These are phyloP conservation scores for Theonella swinhoei DNA, from an alignment of 37 sponge, comb jelly and placozoan genomes.

Conservation along the genomic window DNA sequence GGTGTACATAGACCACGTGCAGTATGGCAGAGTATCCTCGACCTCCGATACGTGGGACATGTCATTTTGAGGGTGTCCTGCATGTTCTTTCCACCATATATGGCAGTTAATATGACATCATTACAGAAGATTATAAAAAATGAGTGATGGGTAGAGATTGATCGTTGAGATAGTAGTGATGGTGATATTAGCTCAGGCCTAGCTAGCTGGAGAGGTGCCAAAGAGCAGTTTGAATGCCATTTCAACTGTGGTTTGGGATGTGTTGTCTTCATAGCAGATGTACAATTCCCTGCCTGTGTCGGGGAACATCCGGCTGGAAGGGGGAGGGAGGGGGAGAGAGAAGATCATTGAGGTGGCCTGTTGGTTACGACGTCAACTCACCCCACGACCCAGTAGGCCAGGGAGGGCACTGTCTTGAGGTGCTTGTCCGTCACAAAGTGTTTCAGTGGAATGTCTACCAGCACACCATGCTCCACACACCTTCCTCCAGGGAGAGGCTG, in stretches of 20 bases:
- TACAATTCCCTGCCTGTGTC: conserved; percentile 47
- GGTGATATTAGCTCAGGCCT: too few species aligned
- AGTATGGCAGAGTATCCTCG: too few species aligned
- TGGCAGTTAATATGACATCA: too few species aligned
- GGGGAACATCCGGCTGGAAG: conserved; percentile 44
- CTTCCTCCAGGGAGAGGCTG: not conserved
- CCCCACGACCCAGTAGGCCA: conserved; percentile 74
- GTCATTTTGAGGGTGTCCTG: too few species aligned
- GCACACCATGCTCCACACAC: conserved; percentile 62
- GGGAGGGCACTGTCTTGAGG: not conserved
- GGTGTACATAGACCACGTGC: too few species aligned
- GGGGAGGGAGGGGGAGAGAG: not conserved
- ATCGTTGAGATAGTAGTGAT: not conserved
- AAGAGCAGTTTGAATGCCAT: conserved; percentile 73
- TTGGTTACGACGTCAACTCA: conserved; percentile 35
- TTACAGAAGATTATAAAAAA: too few species aligned
- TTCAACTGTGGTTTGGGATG: conserved; percentile 63
- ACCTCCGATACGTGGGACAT: too few species aligned
- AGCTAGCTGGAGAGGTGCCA: conserved; percentile 18
- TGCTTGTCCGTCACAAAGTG: conserved; percentile 4
- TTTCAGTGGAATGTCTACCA: conserved; percentile 31
- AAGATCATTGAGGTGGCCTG: too few species aligned
- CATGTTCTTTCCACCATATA: too few species aligned
- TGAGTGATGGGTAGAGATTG: too few species aligned
- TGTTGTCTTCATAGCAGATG: conserved; percentile 69